phyloP scores from a whole-genome alignment of 2,797 vertebrate species.

The Hyperoplus lanceolatus region DNA sequence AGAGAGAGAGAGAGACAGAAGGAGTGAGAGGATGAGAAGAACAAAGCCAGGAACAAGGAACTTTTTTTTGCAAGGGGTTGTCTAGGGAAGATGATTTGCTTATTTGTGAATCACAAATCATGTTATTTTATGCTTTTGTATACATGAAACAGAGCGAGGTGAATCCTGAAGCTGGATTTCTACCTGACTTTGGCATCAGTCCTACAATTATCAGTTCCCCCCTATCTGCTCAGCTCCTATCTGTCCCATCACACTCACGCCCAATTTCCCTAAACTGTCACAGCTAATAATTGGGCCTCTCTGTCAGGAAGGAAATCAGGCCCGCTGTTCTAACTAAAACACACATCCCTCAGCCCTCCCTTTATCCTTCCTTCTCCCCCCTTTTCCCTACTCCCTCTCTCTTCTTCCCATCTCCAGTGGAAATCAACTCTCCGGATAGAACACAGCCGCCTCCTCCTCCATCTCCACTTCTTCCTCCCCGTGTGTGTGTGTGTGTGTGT shows the following conservation, averaged over 20 bases:
- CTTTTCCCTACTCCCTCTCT: slow-evolving; percentile 8
- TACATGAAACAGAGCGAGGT: slow-evolving; percentile 20
- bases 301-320: slow-evolving; percentile 79
- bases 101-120: slow-evolving; percentile 8
- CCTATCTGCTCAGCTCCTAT: slow-evolving; percentile 66
- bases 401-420: slow-evolving; percentile 50
- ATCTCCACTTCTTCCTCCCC: slow-evolving; percentile 86
- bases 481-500: slow-evolving; percentile 81
- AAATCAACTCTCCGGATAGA: slow-evolving; percentile 71
- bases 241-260: slow-evolving; percentile 74
- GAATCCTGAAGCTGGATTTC: slow-evolving; percentile 46
- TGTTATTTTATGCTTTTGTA: slow-evolving; percentile 24
- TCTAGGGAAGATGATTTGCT: neutral
- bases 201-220: slow-evolving; percentile 67
- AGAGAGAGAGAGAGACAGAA: slow-evolving; percentile 11
- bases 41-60: slow-evolving; percentile 28
- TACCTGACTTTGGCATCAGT: slow-evolving; percentile 59
- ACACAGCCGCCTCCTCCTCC: slow-evolving; percentile 53
- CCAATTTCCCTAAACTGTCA: slow-evolving; percentile 82
- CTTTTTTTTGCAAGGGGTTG: neutral
- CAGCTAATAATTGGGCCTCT: slow-evolving; percentile 81
- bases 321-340: slow-evolving; percentile 77
- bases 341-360: slow-evolving; percentile 56
- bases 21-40: neutral
- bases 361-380: slow-evolving; percentile 39